A percentile compares a stretch with the other conserved stretches of the same genome.
phyloP scores from a whole-genome alignment of 2,888 invertebrate genomes.

The Agrochola macilenta region DNA sequence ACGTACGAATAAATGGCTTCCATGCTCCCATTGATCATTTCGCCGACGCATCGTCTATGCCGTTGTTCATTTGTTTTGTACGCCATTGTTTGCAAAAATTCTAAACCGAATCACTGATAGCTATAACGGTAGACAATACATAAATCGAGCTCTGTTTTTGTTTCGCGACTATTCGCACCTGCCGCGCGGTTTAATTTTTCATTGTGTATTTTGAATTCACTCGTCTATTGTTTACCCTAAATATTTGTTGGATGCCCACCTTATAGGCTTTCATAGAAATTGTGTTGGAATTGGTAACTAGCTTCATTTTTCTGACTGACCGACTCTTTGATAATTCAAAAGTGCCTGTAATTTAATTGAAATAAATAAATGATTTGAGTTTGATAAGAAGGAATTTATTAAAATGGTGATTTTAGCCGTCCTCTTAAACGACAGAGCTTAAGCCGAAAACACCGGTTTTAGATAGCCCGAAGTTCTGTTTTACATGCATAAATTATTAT shows the following conservation, averaged over 20 bases:
- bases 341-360: background rate
- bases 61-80: conserved; percentile 65
- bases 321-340: background rate
- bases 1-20: conserved; percentile 63
- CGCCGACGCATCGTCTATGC: conserved; percentile 62
- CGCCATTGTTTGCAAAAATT: conserved; percentile 74
- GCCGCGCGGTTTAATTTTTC: conserved; percentile 68
- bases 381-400: background rate
- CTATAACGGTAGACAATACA: conserved; percentile 65
- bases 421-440: background rate
- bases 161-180: conserved; percentile 73
- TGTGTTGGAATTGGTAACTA: background rate
- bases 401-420: conserved; percentile 13
- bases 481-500: conserved; percentile 35
- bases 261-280: background rate
- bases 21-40: conserved; percentile 63
- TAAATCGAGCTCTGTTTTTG: conserved; percentile 73
- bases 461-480: conserved; percentile 10
- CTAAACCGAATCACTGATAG: conserved; percentile 73
- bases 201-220: conserved; percentile 63
- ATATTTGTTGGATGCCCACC: conserved; percentile 49
- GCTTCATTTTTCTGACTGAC: background rate
- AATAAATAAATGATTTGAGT: background rate
- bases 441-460: conserved; percentile 10
- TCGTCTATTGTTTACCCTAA: conserved; percentile 32